Evolutionary conservation across 2,888 invertebrate species (phyloP).

Genomic region (Pseudeuparius sepicola): DNA sequence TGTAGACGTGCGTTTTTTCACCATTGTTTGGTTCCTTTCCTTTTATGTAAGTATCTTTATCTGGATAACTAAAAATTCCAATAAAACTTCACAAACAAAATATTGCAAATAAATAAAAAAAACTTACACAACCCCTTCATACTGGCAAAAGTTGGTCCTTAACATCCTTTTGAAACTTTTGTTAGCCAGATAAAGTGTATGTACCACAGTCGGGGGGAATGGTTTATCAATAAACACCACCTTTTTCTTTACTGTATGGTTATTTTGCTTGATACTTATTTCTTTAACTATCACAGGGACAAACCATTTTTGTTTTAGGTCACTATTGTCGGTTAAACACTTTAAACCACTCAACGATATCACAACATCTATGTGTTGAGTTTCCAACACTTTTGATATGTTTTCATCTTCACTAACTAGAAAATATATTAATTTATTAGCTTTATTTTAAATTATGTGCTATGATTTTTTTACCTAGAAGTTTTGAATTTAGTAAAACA

Average conservation of each 20-base stretch:
- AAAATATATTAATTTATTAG: slow-evolving; percentile 18
- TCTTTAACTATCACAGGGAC: slow-evolving; percentile 32
- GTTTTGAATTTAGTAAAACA: slow-evolving; percentile 17
- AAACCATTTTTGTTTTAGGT: slow-evolving; percentile 28
- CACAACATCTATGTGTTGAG: slow-evolving; percentile 29
- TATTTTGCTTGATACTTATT: slow-evolving; percentile 19
- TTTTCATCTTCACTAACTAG: slow-evolving; percentile 32
- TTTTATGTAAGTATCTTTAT: background rate
- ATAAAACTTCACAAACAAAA: slow-evolving; percentile 1
- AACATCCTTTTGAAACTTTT: slow-evolving; percentile 28
- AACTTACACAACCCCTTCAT: slow-evolving; percentile 28
- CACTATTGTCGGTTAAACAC: slow-evolving; percentile 30
- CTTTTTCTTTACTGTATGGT: slow-evolving; percentile 21
- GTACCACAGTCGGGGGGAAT: slow-evolving; percentile 25
- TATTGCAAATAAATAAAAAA: background rate
- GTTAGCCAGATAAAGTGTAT: slow-evolving; percentile 25
- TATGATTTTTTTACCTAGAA: slow-evolving; percentile 20
- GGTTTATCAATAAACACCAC: slow-evolving; percentile 34
- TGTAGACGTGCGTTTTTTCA: background rate
- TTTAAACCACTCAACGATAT: slow-evolving; percentile 32
- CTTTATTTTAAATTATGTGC: background rate
- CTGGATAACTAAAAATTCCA: background rate
- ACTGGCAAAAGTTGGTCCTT: slow-evolving; percentile 30
- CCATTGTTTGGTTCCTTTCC: background rate
- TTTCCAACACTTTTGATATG: slow-evolving; percentile 25